Evolutionary conservation across 2,797 vertebrate species (phyloP).

Genomic region (Peromyscus nudipes): DNA sequence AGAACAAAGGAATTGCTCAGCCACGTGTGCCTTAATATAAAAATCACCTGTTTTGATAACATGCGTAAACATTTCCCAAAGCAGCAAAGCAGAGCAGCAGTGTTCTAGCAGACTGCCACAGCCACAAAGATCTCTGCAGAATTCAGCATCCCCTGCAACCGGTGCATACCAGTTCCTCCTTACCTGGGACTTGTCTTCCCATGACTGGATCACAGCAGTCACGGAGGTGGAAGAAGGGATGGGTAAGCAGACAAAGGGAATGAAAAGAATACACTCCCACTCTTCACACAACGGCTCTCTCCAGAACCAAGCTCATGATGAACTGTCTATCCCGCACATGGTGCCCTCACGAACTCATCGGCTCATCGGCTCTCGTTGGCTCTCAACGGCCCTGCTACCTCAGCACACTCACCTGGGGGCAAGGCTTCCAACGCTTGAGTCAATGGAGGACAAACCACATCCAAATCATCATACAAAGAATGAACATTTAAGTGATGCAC

Average conservation of each 20-base stretch:
- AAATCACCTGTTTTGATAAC: constrained; percentile 40
- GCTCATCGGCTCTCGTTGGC: not conserved
- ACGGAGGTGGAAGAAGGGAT: not conserved
- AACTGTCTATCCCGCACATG: not conserved
- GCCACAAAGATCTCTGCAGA: not conserved
- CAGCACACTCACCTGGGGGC: no score
- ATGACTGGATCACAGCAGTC: not conserved
- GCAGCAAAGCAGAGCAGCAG: not conserved
- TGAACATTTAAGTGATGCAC: not conserved
- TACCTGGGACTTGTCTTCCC: not conserved
- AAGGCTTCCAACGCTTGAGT: not conserved
- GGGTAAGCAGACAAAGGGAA: not conserved
- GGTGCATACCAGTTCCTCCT: not conserved
- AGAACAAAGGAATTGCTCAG: not conserved
- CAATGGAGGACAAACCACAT: not conserved
- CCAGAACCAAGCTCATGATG: not conserved
- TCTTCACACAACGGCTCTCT: not conserved
- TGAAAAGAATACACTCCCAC: no score
- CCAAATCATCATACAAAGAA: not conserved
- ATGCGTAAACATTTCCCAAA: constrained; percentile 18
- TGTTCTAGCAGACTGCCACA: not conserved
- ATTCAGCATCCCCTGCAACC: not conserved
- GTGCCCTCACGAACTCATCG: not conserved
- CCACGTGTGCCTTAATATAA: not conserved
- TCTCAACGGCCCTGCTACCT: not conserved